Evolutionary conservation across 2,888 invertebrate genomes (phyloP).

Genomic region (Sericinus montela): DNA sequence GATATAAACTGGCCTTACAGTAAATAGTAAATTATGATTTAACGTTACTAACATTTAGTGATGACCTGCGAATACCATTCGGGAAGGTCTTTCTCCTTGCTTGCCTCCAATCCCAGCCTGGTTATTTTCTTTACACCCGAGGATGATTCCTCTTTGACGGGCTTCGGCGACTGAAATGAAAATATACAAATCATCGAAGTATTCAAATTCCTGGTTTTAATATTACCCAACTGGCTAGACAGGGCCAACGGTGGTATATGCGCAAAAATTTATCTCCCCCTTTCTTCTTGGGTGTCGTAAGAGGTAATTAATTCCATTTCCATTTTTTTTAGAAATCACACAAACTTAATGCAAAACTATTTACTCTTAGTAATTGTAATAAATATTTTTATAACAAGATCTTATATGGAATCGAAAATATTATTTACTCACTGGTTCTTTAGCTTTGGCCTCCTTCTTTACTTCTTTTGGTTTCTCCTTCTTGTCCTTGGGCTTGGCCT

Average conservation of each 20-base stretch:
- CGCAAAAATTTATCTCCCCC: too few relatives aligned
- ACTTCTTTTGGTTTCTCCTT: constrained; percentile 38
- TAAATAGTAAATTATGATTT: too few relatives aligned
- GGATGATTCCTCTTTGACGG: constrained; percentile 64
- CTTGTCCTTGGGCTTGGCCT: constrained; percentile 49
- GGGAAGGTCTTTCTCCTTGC: constrained; percentile 94
- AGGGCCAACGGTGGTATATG: too few relatives aligned
- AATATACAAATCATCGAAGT: background rate
- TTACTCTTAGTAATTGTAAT: too few relatives aligned
- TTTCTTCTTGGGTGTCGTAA: too few relatives aligned
- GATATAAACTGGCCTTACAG: too few relatives aligned
- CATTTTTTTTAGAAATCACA: too few relatives aligned
- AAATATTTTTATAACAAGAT: too few relatives aligned
- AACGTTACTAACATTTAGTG: constrained; percentile 59
- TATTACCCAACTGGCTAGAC: too few relatives aligned
- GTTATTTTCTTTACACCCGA: constrained; percentile 91
- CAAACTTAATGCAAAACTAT: too few relatives aligned
- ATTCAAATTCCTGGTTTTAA: background rate
- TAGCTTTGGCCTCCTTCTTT: constrained; percentile 35
- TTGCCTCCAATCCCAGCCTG: constrained; percentile 94
- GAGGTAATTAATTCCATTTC: too few relatives aligned
- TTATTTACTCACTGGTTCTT: constrained; percentile 41
- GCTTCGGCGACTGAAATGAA: constrained; percentile 54
- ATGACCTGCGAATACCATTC: constrained; percentile 99
- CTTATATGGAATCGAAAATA: too few relatives aligned